These are phyloP conservation scores for Macroteleia sp. DNA, from an alignment of 2,888 invertebrate species.

Conservation along the genomic window DNA sequence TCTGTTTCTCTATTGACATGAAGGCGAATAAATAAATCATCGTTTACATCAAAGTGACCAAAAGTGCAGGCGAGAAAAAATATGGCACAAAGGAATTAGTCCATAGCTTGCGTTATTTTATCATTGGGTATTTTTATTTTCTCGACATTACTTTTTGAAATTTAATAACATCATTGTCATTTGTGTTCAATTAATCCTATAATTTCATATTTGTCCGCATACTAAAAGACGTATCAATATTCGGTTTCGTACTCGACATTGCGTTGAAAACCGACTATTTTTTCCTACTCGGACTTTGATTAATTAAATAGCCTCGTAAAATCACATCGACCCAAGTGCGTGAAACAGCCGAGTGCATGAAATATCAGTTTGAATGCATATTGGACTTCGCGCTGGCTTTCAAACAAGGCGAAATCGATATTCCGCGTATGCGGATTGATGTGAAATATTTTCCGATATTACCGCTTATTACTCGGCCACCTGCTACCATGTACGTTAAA, in stretches of 20 bases:
- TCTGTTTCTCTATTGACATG: slow-evolving; percentile 80
- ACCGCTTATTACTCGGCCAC: slow-evolving; percentile 74
- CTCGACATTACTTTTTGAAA: neutral
- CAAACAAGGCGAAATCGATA: slow-evolving; percentile 74
- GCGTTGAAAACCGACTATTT: slow-evolving; percentile 67
- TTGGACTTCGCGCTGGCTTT: slow-evolving; percentile 67
- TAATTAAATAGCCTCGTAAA: slow-evolving; percentile 76
- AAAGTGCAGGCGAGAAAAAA: neutral
- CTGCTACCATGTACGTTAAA: slow-evolving; percentile 64
- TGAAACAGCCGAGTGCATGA: slow-evolving; percentile 67
- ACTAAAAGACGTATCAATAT: slow-evolving; percentile 54
- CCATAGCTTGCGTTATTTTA: neutral
- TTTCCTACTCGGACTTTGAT: slow-evolving; percentile 69
- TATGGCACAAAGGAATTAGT: slow-evolving; percentile 6
- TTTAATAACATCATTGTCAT: slow-evolving; percentile 6
- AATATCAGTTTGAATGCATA: slow-evolving; percentile 76
- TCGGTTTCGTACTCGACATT: slow-evolving; percentile 35
- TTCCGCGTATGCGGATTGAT: slow-evolving; percentile 73
- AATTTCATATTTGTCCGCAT: slow-evolving; percentile 44
- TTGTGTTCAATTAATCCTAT: slow-evolving; percentile 37
- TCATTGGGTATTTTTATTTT: neutral
- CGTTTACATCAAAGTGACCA: slow-evolving; percentile 48
- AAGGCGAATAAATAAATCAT: slow-evolving; percentile 80
- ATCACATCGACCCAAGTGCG: slow-evolving; percentile 68
- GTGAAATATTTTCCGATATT: slow-evolving; percentile 78